These are phyloP conservation scores for Gymnocypris eckloni DNA, from an alignment of 2,797 vertebrate species.

Conservation along the genomic window DNA sequence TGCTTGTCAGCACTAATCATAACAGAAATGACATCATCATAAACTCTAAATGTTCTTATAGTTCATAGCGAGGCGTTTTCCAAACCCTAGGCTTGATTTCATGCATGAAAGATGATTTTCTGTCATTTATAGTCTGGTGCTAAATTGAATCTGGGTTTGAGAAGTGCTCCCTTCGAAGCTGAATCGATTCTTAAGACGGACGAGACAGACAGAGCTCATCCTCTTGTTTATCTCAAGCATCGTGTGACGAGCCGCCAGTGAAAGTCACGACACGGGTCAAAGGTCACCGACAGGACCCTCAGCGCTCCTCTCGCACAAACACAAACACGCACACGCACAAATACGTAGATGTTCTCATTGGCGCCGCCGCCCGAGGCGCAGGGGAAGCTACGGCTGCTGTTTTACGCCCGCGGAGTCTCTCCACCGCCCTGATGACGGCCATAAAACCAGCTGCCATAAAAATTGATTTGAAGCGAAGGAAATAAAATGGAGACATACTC, in stretches of 20 bases:
- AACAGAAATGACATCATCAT: background rate
- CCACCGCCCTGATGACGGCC: conserved; percentile 61
- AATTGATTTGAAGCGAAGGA: conserved; percentile 69
- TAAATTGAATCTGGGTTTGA: conserved; percentile 1
- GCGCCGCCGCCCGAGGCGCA: conserved; percentile 53
- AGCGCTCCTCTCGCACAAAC: conserved; percentile 40
- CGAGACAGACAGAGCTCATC: background rate
- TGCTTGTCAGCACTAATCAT: background rate
- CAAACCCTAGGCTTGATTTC: background rate
- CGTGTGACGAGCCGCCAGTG: background rate
- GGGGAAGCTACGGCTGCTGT: conserved; percentile 56
- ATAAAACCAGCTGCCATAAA: conserved; percentile 69
- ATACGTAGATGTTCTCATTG: conserved; percentile 43
- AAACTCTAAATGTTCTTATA: background rate
- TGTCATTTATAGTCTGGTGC: background rate
- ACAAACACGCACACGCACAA: conserved; percentile 41
- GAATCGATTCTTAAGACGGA: background rate
- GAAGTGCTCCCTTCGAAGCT: background rate
- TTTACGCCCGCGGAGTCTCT: conserved; percentile 59
- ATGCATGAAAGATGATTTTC: conserved; percentile 12
- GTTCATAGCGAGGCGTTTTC: background rate
- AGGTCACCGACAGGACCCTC: conserved; percentile 47
- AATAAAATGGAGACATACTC: conserved; percentile 68
- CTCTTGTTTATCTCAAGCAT: background rate
- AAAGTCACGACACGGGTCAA: conserved; percentile 20